A percentile compares a stretch with the other conserved stretches of the same genome.
These are phyloP conservation scores for Nyctalus aviator DNA, from an alignment of 2,797 vertebrate genomes.

Conservation along the genomic window DNA sequence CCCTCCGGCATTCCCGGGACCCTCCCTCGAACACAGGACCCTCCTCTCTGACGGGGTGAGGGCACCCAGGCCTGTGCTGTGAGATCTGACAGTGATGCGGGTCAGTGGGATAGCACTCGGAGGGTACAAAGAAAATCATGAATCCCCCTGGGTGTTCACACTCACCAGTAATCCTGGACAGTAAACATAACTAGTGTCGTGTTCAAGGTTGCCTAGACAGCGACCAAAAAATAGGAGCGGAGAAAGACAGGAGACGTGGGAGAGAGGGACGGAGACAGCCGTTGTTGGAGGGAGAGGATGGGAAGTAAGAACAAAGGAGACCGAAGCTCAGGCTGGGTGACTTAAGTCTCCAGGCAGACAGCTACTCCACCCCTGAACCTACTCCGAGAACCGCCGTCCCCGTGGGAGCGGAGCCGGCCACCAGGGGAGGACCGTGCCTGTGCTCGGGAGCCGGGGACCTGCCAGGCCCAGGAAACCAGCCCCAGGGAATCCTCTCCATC, in stretches of 20 bases:
- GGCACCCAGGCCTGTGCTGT: background rate
- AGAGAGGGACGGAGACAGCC: background rate
- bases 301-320: background rate
- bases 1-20: no score
- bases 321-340: background rate
- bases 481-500: accelerated
- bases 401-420: background rate
- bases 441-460: background rate
- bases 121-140: background rate
- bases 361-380: background rate
- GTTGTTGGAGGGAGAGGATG: background rate
- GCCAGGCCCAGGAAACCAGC: background rate
- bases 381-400: background rate
- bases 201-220: background rate
- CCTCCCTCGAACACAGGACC: background rate
- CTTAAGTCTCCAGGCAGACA: background rate
- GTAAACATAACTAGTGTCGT: background rate
- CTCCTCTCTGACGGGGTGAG: background rate
- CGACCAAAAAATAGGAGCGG: background rate
- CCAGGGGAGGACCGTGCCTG: background rate
- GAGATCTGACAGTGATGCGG: background rate
- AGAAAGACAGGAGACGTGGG: background rate
- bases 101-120: background rate
- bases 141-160: background rate
- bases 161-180: no score